phyloP scores from a whole-genome alignment of 1,140 invertebrate species.

The Tribolium castaneum region DNA sequence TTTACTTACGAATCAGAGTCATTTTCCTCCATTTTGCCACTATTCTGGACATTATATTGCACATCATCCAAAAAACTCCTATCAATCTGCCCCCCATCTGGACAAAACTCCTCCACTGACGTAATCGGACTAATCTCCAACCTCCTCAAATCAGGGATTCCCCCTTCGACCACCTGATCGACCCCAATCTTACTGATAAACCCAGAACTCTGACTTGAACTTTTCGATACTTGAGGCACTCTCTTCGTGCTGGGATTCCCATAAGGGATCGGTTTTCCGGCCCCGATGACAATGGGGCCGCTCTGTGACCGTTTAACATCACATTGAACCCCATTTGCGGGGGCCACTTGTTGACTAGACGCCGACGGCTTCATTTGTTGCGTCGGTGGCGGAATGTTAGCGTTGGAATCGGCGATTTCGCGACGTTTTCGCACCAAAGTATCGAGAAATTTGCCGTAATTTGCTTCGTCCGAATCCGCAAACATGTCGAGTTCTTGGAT shows the following conservation, averaged over 20 bases:
- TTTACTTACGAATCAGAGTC: constrained; percentile 72
- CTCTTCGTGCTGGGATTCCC: constrained; percentile 45
- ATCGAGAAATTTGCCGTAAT: constrained; percentile 88
- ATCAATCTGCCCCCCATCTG: constrained; percentile 81
- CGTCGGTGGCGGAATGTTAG: constrained; percentile 59
- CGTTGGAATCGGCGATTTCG: constrained; percentile 74
- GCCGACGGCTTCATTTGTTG: constrained; percentile 13
- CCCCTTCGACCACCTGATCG: constrained; percentile 45
- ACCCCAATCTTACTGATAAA: constrained; percentile 54
- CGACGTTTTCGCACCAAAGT: constrained; percentile 78
- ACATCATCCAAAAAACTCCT: constrained; percentile 86
- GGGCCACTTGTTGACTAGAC: constrained; percentile 64
- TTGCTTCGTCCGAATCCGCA: constrained; percentile 88
- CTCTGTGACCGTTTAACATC: constrained; percentile 64
- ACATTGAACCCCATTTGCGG: constrained; percentile 55
- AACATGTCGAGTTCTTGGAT: constrained; percentile 86
- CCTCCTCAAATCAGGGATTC: constrained; percentile 54
- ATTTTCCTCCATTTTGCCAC: constrained; percentile 58
- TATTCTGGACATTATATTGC: constrained; percentile 64
- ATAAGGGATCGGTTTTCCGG: constrained; percentile 58
- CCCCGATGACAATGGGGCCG: constrained; percentile 63
- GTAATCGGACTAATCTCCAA: constrained; percentile 64
- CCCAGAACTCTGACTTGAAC: constrained; percentile 44
- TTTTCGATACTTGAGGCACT: constrained; percentile 52
- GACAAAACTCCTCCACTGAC: constrained; percentile 88